Evolutionary conservation across 2,113 vertebrate species (phyloP).

Genomic region (Zapornia atra): DNA sequence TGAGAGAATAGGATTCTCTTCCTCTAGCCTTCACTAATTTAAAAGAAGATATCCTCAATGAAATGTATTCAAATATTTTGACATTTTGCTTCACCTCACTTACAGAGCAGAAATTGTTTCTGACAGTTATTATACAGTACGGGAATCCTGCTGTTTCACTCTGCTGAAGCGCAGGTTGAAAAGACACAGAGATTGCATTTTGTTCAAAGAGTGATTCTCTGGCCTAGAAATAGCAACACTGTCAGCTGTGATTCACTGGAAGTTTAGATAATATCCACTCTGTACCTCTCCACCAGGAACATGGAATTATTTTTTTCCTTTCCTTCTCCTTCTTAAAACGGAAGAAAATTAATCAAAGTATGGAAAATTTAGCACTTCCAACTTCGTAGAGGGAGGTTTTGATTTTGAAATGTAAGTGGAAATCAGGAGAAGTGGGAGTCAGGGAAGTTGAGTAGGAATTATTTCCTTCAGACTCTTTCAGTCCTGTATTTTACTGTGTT

Average conservation of each 20-base stretch:
- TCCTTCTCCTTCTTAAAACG: slow-evolving; percentile 34
- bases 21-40: slow-evolving; percentile 85
- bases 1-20: slow-evolving; percentile 83
- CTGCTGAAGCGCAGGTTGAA: slow-evolving; percentile 85
- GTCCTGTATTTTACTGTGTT: neutral
- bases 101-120: slow-evolving; percentile 99
- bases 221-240: slow-evolving; percentile 84
- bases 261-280: slow-evolving; percentile 80
- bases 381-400: neutral
- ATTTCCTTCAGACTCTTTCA: neutral
- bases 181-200: slow-evolving; percentile 85
- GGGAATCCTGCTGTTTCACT: slow-evolving; percentile 85
- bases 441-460: neutral
- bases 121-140: slow-evolving; percentile 96
- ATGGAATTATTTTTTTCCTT: neutral
- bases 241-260: slow-evolving; percentile 82
- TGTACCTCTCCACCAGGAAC: slow-evolving; percentile 62
- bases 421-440: neutral
- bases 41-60: slow-evolving; percentile 92
- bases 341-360: slow-evolving; percentile 54
- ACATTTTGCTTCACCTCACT: slow-evolving; percentile 99
- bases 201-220: slow-evolving; percentile 84
- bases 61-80: slow-evolving; percentile 99
- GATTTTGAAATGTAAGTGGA: neutral
- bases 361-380: neutral